phyloP scores from a whole-genome alignment of 2,113 vertebrate species.

The Solenodon paradoxus region DNA sequence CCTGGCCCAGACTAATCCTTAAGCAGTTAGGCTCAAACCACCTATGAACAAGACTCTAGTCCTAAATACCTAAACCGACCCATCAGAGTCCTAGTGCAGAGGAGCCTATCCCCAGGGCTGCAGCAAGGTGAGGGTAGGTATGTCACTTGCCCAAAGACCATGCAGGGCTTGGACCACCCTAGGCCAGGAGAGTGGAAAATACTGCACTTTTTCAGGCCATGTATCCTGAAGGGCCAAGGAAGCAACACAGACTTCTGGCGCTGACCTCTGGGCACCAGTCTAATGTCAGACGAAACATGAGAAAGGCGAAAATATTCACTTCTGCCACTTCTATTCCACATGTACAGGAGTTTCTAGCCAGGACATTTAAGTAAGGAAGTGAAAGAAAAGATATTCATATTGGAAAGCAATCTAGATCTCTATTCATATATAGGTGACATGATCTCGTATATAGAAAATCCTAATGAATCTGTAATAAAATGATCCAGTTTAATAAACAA shows the following conservation, averaged over 20 bases:
- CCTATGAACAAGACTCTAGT: background rate
- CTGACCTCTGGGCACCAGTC: background rate
- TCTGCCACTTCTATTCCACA: background rate
- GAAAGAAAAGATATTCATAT: background rate
- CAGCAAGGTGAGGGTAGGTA: background rate
- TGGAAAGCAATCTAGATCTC: background rate
- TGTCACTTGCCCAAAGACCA: background rate
- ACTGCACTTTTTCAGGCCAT: background rate
- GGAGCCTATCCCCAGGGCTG: background rate
- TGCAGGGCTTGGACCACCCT: background rate
- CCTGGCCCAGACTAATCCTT: background rate
- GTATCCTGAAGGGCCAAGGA: accelerated
- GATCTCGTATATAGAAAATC: background rate
- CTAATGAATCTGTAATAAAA: background rate
- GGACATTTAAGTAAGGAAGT: background rate
- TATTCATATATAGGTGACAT: background rate
- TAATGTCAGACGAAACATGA: background rate
- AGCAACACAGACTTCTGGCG: too few species aligned
- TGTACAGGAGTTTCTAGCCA: background rate
- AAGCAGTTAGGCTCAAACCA: background rate
- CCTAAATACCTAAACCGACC: background rate
- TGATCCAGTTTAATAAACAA: background rate
- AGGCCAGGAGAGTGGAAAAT: background rate
- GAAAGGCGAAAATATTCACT: background rate
- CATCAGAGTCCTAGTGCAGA: background rate